Evolutionary conservation across 2,797 vertebrate genomes (phyloP).

Genomic region (Taenioides sp.): DNA sequence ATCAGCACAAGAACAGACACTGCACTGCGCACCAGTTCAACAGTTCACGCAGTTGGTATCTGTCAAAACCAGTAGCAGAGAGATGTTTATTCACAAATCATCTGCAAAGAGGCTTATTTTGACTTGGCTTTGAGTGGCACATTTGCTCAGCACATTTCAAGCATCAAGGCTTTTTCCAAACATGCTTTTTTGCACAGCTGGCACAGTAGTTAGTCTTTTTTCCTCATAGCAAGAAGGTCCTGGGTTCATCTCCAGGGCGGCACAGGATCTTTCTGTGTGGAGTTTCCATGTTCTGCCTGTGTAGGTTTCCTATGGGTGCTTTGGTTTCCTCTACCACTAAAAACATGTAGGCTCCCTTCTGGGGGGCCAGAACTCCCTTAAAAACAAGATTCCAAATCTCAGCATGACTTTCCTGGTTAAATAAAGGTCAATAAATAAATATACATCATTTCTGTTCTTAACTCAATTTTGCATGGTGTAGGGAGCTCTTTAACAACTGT

Average conservation of each 20-base stretch:
- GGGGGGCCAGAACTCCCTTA: no score
- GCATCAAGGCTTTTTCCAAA: conserved; percentile 17
- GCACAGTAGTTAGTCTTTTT: no score
- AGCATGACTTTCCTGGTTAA: no score
- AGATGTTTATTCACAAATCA: conserved; percentile 12
- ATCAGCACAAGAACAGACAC: neutral
- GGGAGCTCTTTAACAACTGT: conserved; percentile 29
- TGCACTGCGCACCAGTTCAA: neutral
- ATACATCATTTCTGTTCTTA: conserved; percentile 63
- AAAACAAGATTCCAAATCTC: no score
- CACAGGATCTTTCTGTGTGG: no score
- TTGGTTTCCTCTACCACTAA: no score
- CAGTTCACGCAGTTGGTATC: conserved; percentile 3
- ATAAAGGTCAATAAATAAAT: neutral
- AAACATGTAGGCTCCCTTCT: no score
- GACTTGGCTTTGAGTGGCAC: conserved; percentile 3
- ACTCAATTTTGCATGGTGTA: conserved; percentile 64
- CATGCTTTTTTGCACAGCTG: conserved; percentile 8
- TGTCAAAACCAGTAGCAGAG: conserved; percentile 5
- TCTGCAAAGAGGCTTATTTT: conserved; percentile 10
- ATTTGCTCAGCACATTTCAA: conserved; percentile 13
- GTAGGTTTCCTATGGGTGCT: no score
- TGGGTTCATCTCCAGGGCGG: no score
- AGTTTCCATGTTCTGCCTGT: no score
- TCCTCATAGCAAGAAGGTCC: no score